phyloP scores from a whole-genome alignment of 2,113 vertebrate genomes.

The Zapus hudsonius region DNA sequence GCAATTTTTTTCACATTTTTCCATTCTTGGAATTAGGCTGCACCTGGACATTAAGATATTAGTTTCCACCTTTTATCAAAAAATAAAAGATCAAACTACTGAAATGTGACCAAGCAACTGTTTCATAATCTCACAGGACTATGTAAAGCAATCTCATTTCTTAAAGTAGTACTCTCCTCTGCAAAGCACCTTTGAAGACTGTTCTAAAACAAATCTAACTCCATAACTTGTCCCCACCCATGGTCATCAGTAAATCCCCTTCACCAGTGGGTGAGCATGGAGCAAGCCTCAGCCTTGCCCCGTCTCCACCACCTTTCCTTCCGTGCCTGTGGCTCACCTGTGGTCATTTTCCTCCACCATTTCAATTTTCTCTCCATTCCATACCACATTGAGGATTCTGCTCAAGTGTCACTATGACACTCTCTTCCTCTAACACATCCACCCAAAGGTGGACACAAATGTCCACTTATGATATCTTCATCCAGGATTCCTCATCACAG shows the following conservation, averaged over 20 bases:
- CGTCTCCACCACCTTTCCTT: neutral
- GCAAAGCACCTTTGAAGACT: neutral
- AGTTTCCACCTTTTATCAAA: neutral
- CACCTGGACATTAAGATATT: slow-evolving; percentile 13
- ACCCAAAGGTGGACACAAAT: neutral
- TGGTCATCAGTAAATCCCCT: neutral
- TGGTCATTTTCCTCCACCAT: neutral
- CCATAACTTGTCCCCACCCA: neutral
- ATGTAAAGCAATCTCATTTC: neutral
- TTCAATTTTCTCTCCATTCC: neutral
- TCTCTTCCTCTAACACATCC: neutral
- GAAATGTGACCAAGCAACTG: neutral
- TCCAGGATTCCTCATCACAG: neutral
- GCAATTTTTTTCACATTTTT: neutral
- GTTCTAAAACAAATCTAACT: neutral
- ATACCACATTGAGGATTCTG: neutral
- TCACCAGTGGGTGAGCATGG: neutral
- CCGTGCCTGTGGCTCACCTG: neutral
- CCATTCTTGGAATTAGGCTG: neutral
- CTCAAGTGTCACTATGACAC: neutral
- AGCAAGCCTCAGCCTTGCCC: neutral
- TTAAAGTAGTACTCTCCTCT: neutral
- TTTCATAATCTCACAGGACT: neutral
- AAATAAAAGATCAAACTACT: neutral
- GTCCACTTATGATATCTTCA: neutral